phyloP scores from a whole-genome alignment of 53 echinoderm and acorn worm species.

The Actinopyga echinites region DNA sequence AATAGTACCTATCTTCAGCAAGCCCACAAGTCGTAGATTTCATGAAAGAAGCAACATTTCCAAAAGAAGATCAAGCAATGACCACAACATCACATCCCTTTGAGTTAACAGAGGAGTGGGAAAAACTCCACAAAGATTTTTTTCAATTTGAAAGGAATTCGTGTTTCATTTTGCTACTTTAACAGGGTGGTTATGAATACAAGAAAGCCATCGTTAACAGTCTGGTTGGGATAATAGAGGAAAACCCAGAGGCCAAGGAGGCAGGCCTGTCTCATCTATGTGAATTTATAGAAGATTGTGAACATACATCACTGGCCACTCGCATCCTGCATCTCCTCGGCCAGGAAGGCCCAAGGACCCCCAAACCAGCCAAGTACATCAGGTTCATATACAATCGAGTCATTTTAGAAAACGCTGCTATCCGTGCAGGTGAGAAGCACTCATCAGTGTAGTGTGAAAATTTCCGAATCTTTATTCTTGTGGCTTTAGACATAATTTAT shows the following conservation, averaged over 20 bases:
- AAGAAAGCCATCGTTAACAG: constrained; percentile 95
- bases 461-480: too few relatives aligned
- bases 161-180: too few relatives aligned
- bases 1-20: too few relatives aligned
- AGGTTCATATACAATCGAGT: constrained; percentile 98
- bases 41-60: too few relatives aligned
- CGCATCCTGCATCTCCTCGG: constrained; percentile 96
- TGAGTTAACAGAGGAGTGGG: too few relatives aligned
- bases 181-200: constrained; percentile 97
- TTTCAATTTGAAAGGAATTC: too few relatives aligned
- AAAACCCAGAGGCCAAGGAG: constrained; percentile 98
- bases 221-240: constrained; percentile 93
- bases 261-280: constrained; percentile 93
- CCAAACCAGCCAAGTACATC: constrained; percentile 93
- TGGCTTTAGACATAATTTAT: too few relatives aligned
- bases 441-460: too few relatives aligned
- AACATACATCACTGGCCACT: constrained; percentile 92
- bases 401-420: constrained; percentile 94
- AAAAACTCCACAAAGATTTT: too few relatives aligned
- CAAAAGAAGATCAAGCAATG: too few relatives aligned
- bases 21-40: too few relatives aligned
- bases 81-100: too few relatives aligned
- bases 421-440: constrained; percentile 81
- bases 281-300: constrained; percentile 99
- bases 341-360: constrained; percentile 93